Percentiles rank a stretch among this genome's conserved stretches.
phyloP scores from a whole-genome alignment of 2,797 vertebrate genomes.

The Mormyrus hasselquistii region DNA sequence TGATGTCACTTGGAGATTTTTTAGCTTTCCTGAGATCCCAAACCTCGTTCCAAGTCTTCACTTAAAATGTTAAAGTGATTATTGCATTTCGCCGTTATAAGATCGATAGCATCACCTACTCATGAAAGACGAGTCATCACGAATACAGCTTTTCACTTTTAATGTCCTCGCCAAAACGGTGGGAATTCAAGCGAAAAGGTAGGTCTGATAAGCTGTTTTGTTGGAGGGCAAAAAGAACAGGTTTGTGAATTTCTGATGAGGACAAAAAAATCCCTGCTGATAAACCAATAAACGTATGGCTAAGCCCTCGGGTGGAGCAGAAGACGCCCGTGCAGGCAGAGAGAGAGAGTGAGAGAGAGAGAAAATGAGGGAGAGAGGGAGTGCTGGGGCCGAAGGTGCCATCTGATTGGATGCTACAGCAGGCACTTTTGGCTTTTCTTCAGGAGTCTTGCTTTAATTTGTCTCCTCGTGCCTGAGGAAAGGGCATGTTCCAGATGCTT shows the following conservation, averaged over 20 bases:
- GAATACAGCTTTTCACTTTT: neutral
- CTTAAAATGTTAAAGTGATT: neutral
- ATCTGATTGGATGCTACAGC: constrained; percentile 16
- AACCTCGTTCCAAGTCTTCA: neutral
- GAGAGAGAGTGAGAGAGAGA: neutral
- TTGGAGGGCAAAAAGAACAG: constrained; percentile 25
- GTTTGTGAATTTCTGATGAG: constrained; percentile 16
- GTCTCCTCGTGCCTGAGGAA: constrained; percentile 56
- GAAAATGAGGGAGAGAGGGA: constrained; percentile 30
- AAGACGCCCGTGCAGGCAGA: constrained; percentile 45
- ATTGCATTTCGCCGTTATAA: neutral
- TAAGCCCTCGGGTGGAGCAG: constrained; percentile 26
- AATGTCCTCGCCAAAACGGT: neutral
- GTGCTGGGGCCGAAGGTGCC: constrained; percentile 39
- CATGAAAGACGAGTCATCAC: neutral
- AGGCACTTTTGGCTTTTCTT: constrained; percentile 25
- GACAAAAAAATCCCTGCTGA: constrained; percentile 20
- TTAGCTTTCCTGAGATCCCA: constrained; percentile 3
- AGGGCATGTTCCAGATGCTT: constrained; percentile 63
- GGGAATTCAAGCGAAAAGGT: neutral
- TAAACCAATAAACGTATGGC: constrained; percentile 22
- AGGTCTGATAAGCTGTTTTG: neutral
- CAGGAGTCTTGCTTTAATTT: constrained; percentile 63
- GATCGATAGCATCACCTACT: neutral
- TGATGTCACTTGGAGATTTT: constrained; percentile 37